Evolutionary conservation across 2,888 invertebrate genomes (phyloP).

Genomic region (Congeria kusceri): DNA sequence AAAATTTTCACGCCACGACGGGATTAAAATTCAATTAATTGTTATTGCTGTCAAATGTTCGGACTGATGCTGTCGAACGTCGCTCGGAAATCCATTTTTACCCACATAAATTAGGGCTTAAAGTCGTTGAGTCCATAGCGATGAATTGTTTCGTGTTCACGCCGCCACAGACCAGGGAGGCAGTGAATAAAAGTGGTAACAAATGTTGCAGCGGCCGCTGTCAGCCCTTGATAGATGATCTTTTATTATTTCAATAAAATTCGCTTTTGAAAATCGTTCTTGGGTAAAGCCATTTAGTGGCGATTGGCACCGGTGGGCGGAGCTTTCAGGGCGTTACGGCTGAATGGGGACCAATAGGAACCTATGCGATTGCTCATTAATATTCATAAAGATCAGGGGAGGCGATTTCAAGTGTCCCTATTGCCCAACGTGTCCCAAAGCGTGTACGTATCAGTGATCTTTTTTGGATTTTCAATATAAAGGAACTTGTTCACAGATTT

Average conservation of each 20-base stretch:
- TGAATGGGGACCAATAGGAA: background rate
- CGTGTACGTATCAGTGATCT: no score
- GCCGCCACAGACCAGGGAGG: conserved; percentile 32
- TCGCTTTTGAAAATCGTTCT: conserved; percentile 6
- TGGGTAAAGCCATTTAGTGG: conserved; percentile 4
- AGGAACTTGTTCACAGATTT: no score
- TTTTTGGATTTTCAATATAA: no score
- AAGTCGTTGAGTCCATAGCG: conserved; percentile 31
- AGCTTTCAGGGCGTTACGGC: background rate
- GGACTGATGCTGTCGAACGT: conserved; percentile 19
- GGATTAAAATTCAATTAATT: conserved; percentile 63
- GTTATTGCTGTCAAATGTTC: conserved; percentile 46
- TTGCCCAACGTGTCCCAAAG: no score
- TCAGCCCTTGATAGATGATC: conserved; percentile 50
- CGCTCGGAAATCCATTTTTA: conserved; percentile 37
- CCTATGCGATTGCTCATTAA: background rate
- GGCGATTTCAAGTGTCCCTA: no score
- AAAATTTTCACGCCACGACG: conserved; percentile 48
- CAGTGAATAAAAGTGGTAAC: conserved; percentile 41
- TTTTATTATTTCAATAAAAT: conserved; percentile 28
- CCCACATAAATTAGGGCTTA: conserved; percentile 57
- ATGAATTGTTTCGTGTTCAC: conserved; percentile 42
- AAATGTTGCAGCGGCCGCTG: conserved; percentile 57
- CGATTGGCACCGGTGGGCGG: background rate
- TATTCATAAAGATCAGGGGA: background rate